Evolutionary conservation across 2,797 vertebrate genomes (phyloP).

Genomic region (Dendrocincla tyrannina): DNA sequence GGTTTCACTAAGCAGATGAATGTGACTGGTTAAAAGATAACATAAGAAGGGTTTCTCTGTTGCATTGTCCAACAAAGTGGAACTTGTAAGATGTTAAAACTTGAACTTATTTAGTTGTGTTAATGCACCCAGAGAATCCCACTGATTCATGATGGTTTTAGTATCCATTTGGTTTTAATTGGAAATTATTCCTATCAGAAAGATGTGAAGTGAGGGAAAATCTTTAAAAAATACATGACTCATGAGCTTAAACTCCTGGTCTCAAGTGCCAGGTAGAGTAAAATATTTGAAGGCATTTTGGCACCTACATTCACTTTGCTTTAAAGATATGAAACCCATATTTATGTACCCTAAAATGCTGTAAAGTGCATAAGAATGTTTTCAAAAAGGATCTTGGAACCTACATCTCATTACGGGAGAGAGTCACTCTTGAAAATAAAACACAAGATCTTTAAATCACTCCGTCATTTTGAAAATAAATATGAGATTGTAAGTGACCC

Average conservation of each 20-base stretch:
- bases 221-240: not conserved
- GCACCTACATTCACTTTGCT: not conserved
- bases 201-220: not conserved
- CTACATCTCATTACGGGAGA: not conserved
- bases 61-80: not conserved
- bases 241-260: not conserved
- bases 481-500: not conserved
- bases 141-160: not conserved
- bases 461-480: slow-evolving; percentile 41
- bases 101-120: not conserved
- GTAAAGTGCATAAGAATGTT: not conserved
- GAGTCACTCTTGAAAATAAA: not conserved
- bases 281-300: not conserved
- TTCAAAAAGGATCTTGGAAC: slow-evolving; percentile 2
- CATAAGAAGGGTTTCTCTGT: not conserved
- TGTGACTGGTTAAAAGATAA: not conserved
- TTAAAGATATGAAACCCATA: not conserved
- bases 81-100: not conserved
- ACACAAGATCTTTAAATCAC: slow-evolving; percentile 23
- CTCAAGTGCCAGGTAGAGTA: not conserved
- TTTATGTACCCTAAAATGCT: not conserved
- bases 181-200: not conserved
- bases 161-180: not conserved
- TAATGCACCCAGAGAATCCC: not conserved
- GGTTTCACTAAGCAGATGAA: not conserved